These are phyloP conservation scores for Girardinus metallicus DNA, from an alignment of 2,797 vertebrate genomes.

Conservation along the genomic window DNA sequence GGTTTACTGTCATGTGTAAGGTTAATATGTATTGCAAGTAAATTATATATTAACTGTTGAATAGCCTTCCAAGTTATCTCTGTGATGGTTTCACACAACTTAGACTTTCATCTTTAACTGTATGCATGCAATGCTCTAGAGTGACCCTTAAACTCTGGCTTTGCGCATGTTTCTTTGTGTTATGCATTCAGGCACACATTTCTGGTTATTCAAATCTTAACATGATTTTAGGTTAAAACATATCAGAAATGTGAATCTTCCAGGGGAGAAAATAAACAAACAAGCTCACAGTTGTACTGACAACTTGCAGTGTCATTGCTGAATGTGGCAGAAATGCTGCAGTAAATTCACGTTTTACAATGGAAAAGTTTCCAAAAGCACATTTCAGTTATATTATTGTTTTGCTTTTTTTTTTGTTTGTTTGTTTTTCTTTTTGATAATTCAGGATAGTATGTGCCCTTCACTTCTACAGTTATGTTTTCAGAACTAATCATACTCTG, in stretches of 20 bases:
- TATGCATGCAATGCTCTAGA: not conserved
- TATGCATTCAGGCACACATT: not conserved
- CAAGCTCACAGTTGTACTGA: not conserved
- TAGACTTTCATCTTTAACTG: conserved; percentile 37
- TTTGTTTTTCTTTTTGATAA: not conserved
- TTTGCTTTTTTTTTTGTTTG: too few relatives aligned
- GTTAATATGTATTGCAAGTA: conserved; percentile 75
- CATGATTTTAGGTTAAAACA: not conserved
- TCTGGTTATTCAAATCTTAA: not conserved
- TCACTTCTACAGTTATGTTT: conserved; percentile 18
- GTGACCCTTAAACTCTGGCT: not conserved
- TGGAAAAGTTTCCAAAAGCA: not conserved
- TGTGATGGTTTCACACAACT: conserved; percentile 27
- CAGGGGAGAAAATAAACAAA: not conserved
- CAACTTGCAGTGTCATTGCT: not conserved
- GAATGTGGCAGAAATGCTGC: not conserved
- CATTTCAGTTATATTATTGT: not conserved
- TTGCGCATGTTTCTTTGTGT: not conserved
- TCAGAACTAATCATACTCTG: conserved; percentile 28
- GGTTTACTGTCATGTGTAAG: conserved; percentile 72
- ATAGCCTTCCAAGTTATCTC: conserved; percentile 58
- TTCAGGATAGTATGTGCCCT: not conserved
- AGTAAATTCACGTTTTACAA: not conserved
- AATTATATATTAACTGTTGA: conserved; percentile 71
- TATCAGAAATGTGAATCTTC: not conserved